These are phyloP conservation scores for Ashinkailepas kermadecensis DNA, from an alignment of 2,888 invertebrate species.

Conservation along the genomic window DNA sequence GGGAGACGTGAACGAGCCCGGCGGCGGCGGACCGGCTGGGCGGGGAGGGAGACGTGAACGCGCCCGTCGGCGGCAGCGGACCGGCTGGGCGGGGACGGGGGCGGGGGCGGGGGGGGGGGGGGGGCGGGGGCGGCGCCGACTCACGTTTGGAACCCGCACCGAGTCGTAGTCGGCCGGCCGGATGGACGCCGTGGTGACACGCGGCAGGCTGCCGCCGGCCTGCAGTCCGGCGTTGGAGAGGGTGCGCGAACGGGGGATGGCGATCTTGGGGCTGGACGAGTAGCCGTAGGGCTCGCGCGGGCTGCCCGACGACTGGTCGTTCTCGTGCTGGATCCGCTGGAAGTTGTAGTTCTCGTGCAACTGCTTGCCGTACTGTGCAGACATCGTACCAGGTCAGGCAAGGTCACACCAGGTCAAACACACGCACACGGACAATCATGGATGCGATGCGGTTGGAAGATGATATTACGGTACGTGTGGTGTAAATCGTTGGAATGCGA, in stretches of 20 bases:
- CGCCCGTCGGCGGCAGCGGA: too few species aligned
- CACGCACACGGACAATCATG: neutral
- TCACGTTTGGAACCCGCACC: slow-evolving; percentile 14
- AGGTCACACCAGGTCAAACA: neutral
- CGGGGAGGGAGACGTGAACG: too few species aligned
- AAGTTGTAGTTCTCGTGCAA: slow-evolving; percentile 52
- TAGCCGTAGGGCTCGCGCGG: slow-evolving; percentile 23
- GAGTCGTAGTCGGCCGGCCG: slow-evolving; percentile 7
- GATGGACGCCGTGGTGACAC: neutral
- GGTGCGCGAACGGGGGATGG: slow-evolving; percentile 1
- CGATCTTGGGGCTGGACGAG: neutral
- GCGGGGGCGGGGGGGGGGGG: neutral
- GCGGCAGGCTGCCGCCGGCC: neutral
- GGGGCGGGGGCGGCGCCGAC: neutral
- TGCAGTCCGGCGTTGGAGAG: neutral
- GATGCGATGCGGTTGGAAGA: neutral
- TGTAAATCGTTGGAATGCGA: too few species aligned
- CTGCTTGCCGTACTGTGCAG: slow-evolving; percentile 52
- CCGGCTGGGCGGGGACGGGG: too few species aligned
- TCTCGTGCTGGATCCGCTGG: slow-evolving; percentile 45
- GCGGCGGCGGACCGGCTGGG: too few species aligned
- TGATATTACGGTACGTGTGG: neutral
- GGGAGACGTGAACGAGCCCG: too few species aligned
- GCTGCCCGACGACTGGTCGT: slow-evolving; percentile 48
- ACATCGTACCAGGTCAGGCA: neutral